Evolutionary conservation across 2,888 invertebrate genomes (phyloP).

Genomic region (Artemia sinica): DNA sequence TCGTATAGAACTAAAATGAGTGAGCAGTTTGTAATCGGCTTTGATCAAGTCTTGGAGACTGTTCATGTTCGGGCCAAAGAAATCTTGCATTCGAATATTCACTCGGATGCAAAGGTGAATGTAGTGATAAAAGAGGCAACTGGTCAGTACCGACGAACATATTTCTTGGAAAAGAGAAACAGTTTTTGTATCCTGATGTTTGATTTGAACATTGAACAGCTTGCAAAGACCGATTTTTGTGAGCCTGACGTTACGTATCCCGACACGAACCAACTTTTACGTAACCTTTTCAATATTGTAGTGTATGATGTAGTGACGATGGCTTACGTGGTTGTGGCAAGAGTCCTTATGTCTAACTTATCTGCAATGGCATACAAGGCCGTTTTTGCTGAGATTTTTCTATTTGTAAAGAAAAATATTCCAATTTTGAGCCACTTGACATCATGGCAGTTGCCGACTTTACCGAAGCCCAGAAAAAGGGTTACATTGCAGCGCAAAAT

Average conservation of each 20-base stretch:
- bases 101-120: too few species aligned
- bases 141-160: background rate
- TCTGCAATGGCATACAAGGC: conserved; percentile 3
- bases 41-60: too few species aligned
- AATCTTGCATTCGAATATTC: too few species aligned
- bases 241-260: too few species aligned
- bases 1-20: too few species aligned
- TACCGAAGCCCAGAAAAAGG: background rate
- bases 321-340: background rate
- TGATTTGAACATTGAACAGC: background rate
- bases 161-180: background rate
- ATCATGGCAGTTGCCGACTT: conserved; percentile 3
- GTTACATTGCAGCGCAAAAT: too few species aligned
- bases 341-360: background rate
- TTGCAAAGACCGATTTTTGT: too few species aligned
- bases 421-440: background rate
- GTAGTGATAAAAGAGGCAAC: background rate
- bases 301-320: too few species aligned
- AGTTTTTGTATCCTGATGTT: background rate
- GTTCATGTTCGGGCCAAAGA: too few species aligned
- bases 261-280: too few species aligned
- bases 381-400: background rate
- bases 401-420: background rate
- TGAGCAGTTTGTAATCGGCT: too few species aligned
- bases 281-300: too few species aligned